phyloP scores from a whole-genome alignment of 30 jellyfish, hydroid and myxozoan species.

The Pelagia noctiluca region DNA sequence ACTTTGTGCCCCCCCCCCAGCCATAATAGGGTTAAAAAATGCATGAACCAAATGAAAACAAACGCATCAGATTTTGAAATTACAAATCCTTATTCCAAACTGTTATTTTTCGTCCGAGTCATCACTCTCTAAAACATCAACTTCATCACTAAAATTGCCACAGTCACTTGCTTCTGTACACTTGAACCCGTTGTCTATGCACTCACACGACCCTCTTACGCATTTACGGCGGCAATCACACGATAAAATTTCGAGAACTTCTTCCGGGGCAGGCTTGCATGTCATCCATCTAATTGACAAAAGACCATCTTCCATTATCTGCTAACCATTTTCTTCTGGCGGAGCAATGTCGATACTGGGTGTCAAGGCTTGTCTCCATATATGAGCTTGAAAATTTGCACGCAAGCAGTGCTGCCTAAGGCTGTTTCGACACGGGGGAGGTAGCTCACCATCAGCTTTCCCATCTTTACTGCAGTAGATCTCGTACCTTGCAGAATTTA shows the following conservation, averaged over 20 bases:
- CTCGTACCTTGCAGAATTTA: constrained; percentile 14
- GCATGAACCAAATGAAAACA: neutral
- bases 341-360: constrained; percentile 9
- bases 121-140: neutral
- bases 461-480: constrained; percentile 48
- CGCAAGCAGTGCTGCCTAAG: constrained; percentile 38
- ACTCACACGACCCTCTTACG: constrained; percentile 9
- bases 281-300: constrained; percentile 35
- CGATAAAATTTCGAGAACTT: neutral
- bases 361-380: constrained; percentile 37
- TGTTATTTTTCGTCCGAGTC: neutral
- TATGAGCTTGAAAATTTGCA: constrained; percentile 27
- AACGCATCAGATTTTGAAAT: neutral
- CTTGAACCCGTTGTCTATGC: neutral
- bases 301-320: constrained; percentile 3
- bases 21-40: no score
- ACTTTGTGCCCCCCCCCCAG: no score
- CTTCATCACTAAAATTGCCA: neutral
- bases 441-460: constrained; percentile 20
- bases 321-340: neutral
- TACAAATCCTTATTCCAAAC: neutral
- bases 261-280: constrained; percentile 40
- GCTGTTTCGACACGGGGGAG: constrained; percentile 47
- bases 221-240: constrained; percentile 5
- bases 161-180: constrained; percentile 6